These are phyloP conservation scores for Pilophorus perplexus DNA, from an alignment of 2,888 invertebrate genomes.

Conservation along the genomic window DNA sequence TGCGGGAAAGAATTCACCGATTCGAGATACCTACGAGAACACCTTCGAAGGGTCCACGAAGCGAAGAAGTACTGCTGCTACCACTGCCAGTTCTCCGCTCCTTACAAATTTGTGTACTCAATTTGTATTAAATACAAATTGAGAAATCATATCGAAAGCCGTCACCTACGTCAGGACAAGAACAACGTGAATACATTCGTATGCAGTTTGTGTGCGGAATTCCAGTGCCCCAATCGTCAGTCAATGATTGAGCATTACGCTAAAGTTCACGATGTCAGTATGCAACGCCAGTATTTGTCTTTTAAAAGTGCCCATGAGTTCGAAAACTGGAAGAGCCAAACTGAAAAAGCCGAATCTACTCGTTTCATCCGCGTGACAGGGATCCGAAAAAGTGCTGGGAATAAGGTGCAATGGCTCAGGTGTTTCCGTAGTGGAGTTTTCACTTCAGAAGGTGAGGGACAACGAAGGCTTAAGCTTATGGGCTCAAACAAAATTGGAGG, in stretches of 20 bases:
- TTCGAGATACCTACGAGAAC: not conserved
- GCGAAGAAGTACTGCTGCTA: not conserved
- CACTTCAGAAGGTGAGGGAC: constrained; percentile 7
- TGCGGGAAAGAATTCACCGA: not conserved
- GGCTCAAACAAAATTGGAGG: constrained; percentile 10
- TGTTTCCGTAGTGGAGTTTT: constrained; percentile 17
- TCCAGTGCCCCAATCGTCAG: not conserved
- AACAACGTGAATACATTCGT: not conserved
- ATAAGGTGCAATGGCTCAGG: not conserved
- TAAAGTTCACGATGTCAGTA: not conserved
- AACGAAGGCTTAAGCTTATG: constrained; percentile 2
- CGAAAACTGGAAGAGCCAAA: not conserved
- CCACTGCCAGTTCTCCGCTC: not conserved
- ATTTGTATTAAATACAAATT: no score
- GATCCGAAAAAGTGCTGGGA: not conserved
- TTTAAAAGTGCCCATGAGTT: not conserved
- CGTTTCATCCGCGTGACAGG: not conserved
- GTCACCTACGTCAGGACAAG: not conserved
- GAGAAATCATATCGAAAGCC: not conserved
- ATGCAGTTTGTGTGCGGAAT: not conserved
- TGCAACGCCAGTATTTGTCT: not conserved
- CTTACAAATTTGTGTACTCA: no score
- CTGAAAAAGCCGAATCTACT: not conserved
- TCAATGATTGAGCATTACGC: not conserved
- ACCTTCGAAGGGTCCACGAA: not conserved